phyloP scores from a whole-genome alignment of 2,888 invertebrate genomes.

The Drosophila recens region DNA sequence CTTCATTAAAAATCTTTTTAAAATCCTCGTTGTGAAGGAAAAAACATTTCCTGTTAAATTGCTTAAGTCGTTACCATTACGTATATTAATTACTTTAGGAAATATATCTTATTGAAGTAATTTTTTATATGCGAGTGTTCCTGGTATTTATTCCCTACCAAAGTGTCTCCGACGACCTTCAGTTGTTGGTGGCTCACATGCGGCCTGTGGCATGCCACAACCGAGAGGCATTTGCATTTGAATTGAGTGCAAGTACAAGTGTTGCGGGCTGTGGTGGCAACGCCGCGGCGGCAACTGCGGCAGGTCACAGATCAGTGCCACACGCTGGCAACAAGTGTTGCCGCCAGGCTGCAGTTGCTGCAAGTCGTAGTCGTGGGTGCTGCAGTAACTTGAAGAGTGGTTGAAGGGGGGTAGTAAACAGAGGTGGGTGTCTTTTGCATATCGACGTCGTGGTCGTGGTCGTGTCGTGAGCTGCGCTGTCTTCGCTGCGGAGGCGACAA shows the following conservation, averaged over 20 bases:
- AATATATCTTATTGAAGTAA: not conserved
- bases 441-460: conserved; percentile 42
- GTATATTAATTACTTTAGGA: not conserved
- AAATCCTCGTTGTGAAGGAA: no score
- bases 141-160: not conserved
- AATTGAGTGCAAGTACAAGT: conserved; percentile 56
- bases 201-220: conserved; percentile 3
- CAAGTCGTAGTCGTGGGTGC: conserved; percentile 10
- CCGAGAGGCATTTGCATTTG: conserved; percentile 68
- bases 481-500: conserved; percentile 68
- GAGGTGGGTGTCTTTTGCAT: conserved; percentile 66
- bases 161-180: conserved; percentile 8
- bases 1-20: no score
- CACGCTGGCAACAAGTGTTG: conserved; percentile 78
- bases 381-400: not conserved
- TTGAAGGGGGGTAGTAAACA: not conserved
- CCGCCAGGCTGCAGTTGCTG: conserved; percentile 26
- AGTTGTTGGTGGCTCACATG: not conserved
- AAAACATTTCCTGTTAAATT: no score
- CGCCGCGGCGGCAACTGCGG: not conserved
- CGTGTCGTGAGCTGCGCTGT: conserved; percentile 44
- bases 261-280: conserved; percentile 7
- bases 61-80: no score
- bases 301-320: conserved; percentile 66
- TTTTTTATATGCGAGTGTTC: not conserved